Evolutionary conservation across 2,888 invertebrate genomes (phyloP), one percentile per base, ranked within the genome.

Genomic region (Paralinhomoeus sp.): DNA sequence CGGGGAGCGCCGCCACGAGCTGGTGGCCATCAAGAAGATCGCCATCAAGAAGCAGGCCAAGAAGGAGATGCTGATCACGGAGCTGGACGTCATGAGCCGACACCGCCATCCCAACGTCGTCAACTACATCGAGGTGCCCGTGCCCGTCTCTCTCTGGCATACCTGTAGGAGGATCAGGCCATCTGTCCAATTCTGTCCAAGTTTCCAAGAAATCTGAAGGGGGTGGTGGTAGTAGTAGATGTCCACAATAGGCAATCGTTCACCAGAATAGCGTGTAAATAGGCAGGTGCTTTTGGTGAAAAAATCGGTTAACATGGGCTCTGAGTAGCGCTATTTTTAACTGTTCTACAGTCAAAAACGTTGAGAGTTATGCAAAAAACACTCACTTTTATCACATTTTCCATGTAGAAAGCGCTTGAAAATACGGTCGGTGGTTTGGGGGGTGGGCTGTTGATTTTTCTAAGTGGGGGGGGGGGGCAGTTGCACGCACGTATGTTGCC

Each of bases 11-110:
- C 74, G 73, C 42, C 71, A 73, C 44, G 71, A 76, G 24, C 74
- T 75, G 61, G 89, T 93, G 9, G 93, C 93, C 27, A 80, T 93
- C 51, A 93, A 93, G 67, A 82, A 84, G 57, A 93, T 93, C 64
- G 84, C 91, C 63, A 72, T 93, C 62, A 75, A 78, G 34, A 83
- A 83, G 63, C 93, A 97, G 64, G 80, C 82, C 43, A 81, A 87
- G 60, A 91, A 91, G 65, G 87, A 91, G 66, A 72, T 91, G 57
- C 80, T 93, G 61, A 72, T 91, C 51, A 89, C 83, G 41, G 93
- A 93, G 71, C 85, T 93, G 51, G 64, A 67, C 49, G 81, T 87
- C 17, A 73, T 87, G 61, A 80, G 80, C 60, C 79, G 79, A 57
- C 83, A 87, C 62, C 76, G 78, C 57, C 91, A 93, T 65, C 79